Conservation (phyloP, 2,113 vertebrate genomes). For the Halcyon malimbica region DNA sequence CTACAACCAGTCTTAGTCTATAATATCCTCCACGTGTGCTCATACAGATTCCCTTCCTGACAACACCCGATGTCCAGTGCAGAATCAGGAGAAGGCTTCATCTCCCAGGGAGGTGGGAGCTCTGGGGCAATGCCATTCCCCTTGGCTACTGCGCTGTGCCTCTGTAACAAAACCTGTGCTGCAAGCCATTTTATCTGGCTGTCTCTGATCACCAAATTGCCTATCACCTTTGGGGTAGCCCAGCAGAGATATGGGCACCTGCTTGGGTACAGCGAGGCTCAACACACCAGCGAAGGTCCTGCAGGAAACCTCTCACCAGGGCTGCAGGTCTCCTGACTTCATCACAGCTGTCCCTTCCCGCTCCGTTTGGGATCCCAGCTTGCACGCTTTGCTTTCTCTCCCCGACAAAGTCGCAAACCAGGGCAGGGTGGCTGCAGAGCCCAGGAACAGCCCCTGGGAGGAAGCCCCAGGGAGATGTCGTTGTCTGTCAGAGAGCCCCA, state of each 20-base stretch:
- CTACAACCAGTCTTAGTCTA: not conserved
- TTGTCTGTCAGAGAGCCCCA: not conserved
- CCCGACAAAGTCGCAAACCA: accelerated
- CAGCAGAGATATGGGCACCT: not conserved
- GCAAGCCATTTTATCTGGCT: not conserved
- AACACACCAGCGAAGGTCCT: accelerated
- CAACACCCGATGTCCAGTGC: not conserved
- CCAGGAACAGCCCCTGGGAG: not conserved
- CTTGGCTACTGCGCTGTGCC: not conserved
- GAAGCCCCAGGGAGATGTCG: not conserved
- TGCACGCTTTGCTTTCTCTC: not conserved
- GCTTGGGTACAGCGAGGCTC: not conserved
- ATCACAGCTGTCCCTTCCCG: accelerated
- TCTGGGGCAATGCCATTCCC: not conserved
- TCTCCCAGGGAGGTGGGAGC: not conserved
- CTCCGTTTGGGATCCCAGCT: accelerated
- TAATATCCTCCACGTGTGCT: not conserved
- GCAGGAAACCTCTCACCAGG: not conserved
- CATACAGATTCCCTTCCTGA: not conserved
- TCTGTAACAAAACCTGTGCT: not conserved
- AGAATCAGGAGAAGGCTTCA: not conserved
- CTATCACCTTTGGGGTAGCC: not conserved
- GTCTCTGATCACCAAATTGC: accelerated
- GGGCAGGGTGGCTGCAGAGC: not conserved
- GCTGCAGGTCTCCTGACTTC: not conserved